phyloP scores from a whole-genome alignment of 1,140 invertebrate genomes.

The Ericerus pela region DNA sequence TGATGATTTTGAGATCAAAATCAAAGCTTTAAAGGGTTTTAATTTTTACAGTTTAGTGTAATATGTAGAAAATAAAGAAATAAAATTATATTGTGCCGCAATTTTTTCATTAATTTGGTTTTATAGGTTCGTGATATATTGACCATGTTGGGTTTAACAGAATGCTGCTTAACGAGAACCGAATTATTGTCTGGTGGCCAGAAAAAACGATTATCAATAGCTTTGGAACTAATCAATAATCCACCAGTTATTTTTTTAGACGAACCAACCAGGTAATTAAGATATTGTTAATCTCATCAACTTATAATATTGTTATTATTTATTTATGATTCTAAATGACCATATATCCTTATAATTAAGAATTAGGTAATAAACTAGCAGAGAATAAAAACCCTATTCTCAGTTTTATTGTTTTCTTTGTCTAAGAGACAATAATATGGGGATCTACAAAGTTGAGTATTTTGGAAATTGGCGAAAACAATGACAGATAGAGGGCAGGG shows the following conservation, averaged over 20 bases:
- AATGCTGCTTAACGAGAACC: constrained; percentile 63
- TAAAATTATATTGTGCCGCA: too few relatives aligned
- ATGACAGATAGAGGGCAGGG: too few relatives aligned
- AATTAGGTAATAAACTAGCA: too few relatives aligned
- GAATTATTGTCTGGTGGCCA: constrained; percentile 80
- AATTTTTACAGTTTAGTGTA: neutral
- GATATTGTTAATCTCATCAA: neutral
- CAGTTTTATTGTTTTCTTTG: too few relatives aligned
- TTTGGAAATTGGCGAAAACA: too few relatives aligned
- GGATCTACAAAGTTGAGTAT: too few relatives aligned
- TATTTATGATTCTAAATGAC: too few relatives aligned
- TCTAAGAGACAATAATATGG: too few relatives aligned
- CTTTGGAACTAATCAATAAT: constrained; percentile 69
- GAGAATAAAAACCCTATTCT: too few relatives aligned
- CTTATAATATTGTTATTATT: neutral
- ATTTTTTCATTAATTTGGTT: neutral
- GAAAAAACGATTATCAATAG: constrained; percentile 82
- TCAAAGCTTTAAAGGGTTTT: too few relatives aligned
- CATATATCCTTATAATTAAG: too few relatives aligned
- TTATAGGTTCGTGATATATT: constrained; percentile 59
- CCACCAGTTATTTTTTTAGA: constrained; percentile 96
- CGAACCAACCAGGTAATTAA: constrained; percentile 71
- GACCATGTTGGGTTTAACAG: constrained; percentile 51
- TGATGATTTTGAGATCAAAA: too few relatives aligned
- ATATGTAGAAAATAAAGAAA: neutral